Percentiles rank a stretch among this genome's conserved stretches.
Conservation (phyloP, 2,888 invertebrate species). For the Drosophila peninsularis region DNA sequence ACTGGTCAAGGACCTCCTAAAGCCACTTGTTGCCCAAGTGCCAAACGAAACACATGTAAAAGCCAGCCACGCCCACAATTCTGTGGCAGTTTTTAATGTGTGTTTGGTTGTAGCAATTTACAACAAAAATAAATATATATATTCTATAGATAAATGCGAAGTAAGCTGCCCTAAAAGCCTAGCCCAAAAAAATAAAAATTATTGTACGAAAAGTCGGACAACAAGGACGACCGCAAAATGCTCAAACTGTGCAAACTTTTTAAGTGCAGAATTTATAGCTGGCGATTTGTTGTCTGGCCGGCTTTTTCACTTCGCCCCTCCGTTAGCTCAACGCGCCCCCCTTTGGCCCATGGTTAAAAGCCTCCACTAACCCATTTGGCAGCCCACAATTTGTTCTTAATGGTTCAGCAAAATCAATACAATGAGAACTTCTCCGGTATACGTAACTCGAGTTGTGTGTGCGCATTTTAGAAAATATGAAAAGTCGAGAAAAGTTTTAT, state of each 20-base stretch:
- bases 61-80: slow-evolving; percentile 25
- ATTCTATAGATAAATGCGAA: not conserved
- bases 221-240: slow-evolving; percentile 32
- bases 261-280: slow-evolving; percentile 77
- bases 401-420: slow-evolving; percentile 73
- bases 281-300: slow-evolving; percentile 75
- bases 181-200: slow-evolving; percentile 24
- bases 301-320: slow-evolving; percentile 13
- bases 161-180: slow-evolving; percentile 23
- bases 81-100: slow-evolving; percentile 4
- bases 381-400: slow-evolving; percentile 61
- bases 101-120: slow-evolving; percentile 27
- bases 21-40: slow-evolving; percentile 64
- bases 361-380: slow-evolving; percentile 25
- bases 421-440: slow-evolving; percentile 25
- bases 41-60: slow-evolving; percentile 41
- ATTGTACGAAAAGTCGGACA: slow-evolving; percentile 38
- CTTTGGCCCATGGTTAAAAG: not conserved
- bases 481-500: slow-evolving; percentile 75
- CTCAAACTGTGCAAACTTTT: slow-evolving; percentile 71
- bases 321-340: not conserved
- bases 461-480: slow-evolving; percentile 73
- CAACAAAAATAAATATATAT: slow-evolving; percentile 11
- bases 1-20: slow-evolving; percentile 29
- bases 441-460: slow-evolving; percentile 14